These are phyloP conservation scores for Neotoxoptera formosana DNA, from an alignment of 1,140 invertebrate species.

Conservation along the genomic window DNA sequence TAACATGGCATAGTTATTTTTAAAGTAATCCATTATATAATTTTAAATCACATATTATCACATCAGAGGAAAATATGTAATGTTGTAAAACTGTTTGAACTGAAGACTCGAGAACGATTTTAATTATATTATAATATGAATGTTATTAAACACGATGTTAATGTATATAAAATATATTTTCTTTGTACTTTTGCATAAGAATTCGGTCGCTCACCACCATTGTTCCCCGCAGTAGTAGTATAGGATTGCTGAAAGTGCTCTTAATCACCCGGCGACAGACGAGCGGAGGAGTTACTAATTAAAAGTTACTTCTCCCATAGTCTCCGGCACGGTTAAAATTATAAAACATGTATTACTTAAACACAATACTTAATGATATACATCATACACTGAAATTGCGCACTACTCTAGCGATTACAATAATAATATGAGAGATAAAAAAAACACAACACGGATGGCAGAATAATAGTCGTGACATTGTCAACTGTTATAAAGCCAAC, in stretches of 20 bases:
- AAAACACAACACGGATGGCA: not conserved
- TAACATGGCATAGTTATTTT: not conserved
- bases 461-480: not conserved
- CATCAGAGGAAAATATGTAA: not conserved
- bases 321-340: not conserved
- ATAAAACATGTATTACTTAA: not conserved
- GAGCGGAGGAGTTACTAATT: not conserved
- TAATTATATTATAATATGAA: not conserved
- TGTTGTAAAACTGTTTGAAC: not conserved
- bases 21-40: not conserved
- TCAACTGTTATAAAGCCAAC: not conserved
- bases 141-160: not conserved
- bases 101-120: not conserved
- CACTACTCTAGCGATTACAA: not conserved
- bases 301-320: not conserved
- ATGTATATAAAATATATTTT: not conserved
- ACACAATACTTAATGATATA: not conserved
- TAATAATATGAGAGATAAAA: not conserved
- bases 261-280: no score
- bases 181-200: not conserved
- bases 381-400: not conserved
- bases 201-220: not conserved
- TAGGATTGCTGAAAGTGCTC: no score
- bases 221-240: not conserved
- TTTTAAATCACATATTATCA: not conserved